A percentile compares a stretch with the other conserved stretches of the same genome.
These are phyloP conservation scores for Brachynemurus nebulosus DNA, from an alignment of 2,888 invertebrate species.

Conservation along the genomic window DNA sequence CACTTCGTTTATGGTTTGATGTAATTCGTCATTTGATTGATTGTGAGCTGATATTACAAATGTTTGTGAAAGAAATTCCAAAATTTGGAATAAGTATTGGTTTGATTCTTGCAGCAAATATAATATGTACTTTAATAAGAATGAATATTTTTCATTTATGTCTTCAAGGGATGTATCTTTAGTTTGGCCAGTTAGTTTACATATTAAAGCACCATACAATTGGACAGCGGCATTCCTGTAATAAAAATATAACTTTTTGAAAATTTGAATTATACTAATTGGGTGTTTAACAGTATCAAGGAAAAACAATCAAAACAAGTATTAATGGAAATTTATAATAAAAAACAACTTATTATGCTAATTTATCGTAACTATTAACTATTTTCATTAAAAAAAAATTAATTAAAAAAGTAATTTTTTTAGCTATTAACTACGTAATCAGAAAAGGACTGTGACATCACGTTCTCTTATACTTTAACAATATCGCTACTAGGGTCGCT, in stretches of 20 bases:
- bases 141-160: not conserved
- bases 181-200: slow-evolving; percentile 2
- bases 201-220: slow-evolving; percentile 2
- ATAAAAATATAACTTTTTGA: not conserved
- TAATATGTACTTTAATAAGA: not conserved
- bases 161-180: slow-evolving; percentile 3
- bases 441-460: too few relatives aligned
- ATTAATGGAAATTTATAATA: too few relatives aligned
- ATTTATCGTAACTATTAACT: too few relatives aligned
- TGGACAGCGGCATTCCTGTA: slow-evolving; percentile 4
- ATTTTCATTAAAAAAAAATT: too few relatives aligned
- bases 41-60: not conserved
- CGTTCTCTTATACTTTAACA: too few relatives aligned
- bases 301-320: too few relatives aligned
- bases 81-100: not conserved
- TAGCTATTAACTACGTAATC: too few relatives aligned
- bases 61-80: not conserved
- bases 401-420: too few relatives aligned
- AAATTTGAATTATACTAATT: not conserved
- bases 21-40: slow-evolving; percentile 1
- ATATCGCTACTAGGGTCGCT: too few relatives aligned
- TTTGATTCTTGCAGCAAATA: not conserved
- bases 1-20: not conserved
- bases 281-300: too few relatives aligned
- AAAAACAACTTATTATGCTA: too few relatives aligned